These are phyloP conservation scores for Catocala nupta DNA, from an alignment of 2,888 invertebrate species.

Conservation along the genomic window DNA sequence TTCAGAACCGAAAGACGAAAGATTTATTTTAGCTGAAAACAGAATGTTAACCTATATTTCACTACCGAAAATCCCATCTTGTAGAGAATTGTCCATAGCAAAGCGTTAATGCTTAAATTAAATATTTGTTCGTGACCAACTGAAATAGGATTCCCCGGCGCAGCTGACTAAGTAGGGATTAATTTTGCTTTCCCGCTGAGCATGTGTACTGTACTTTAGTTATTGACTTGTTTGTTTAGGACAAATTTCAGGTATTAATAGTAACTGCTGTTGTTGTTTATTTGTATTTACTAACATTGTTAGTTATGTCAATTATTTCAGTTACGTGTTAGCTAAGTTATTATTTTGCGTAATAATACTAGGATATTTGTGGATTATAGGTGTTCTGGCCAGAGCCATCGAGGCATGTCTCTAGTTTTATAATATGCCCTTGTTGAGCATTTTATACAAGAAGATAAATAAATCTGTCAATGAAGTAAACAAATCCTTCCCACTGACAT, in stretches of 20 bases:
- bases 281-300: constrained; percentile 23
- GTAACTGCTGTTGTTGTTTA: constrained; percentile 17
- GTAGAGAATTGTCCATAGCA: no score
- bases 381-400: background rate
- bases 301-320: constrained; percentile 15
- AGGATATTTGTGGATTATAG: background rate
- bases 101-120: constrained; percentile 4
- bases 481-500: no score
- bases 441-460: no score
- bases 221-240: constrained; percentile 45
- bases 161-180: constrained; percentile 19
- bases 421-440: no score
- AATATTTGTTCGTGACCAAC: constrained; percentile 4
- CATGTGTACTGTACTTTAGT: constrained; percentile 15
- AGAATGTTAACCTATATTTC: no score
- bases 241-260: constrained; percentile 28
- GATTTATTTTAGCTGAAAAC: no score
- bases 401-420: no score
- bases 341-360: background rate
- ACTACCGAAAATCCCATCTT: no score
- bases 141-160: background rate
- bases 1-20: no score
- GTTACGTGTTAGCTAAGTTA: background rate
- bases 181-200: constrained; percentile 10
- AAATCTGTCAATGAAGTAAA: no score